These are phyloP conservation scores for Sparus aurata DNA, from an alignment of 2,797 vertebrate genomes.

Conservation along the genomic window DNA sequence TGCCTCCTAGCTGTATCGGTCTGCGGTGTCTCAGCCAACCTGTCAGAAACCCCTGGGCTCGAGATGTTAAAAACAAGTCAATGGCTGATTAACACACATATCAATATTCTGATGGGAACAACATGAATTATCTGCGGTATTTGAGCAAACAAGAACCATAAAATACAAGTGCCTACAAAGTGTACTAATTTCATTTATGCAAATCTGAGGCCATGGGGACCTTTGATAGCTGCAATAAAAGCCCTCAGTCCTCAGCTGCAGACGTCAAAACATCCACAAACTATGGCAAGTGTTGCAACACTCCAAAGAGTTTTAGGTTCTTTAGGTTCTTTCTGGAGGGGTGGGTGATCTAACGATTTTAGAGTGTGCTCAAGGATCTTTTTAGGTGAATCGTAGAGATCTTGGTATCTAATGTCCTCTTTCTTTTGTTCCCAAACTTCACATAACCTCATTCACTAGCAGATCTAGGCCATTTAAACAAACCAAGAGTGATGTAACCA, in stretches of 20 bases:
- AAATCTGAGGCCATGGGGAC: slow-evolving; percentile 30
- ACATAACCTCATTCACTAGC: no score
- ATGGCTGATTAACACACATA: slow-evolving; percentile 12
- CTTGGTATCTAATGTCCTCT: no score
- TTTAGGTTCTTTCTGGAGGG: not conserved
- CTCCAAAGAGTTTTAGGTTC: not conserved
- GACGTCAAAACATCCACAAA: slow-evolving; percentile 30
- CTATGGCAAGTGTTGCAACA: slow-evolving; percentile 2
- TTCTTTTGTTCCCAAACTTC: no score
- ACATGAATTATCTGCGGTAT: slow-evolving; percentile 2
- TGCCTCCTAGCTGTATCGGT: slow-evolving; percentile 77
- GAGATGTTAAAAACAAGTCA: slow-evolving; percentile 33
- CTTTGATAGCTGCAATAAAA: slow-evolving; percentile 19
- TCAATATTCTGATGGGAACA: slow-evolving; percentile 18
- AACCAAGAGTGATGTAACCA: no score
- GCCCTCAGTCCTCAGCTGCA: slow-evolving; percentile 15
- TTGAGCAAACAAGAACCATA: not conserved
- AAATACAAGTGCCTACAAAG: not conserved
- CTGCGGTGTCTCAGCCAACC: slow-evolving; percentile 76
- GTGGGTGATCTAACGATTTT: no score
- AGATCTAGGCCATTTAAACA: no score
- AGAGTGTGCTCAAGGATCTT: no score
- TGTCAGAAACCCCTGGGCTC: slow-evolving; percentile 40
- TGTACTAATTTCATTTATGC: slow-evolving; percentile 4
- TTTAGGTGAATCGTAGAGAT: no score